Conservation (phyloP, 1,140 invertebrate genomes). For the Drosophila punjabiensis region DNA sequence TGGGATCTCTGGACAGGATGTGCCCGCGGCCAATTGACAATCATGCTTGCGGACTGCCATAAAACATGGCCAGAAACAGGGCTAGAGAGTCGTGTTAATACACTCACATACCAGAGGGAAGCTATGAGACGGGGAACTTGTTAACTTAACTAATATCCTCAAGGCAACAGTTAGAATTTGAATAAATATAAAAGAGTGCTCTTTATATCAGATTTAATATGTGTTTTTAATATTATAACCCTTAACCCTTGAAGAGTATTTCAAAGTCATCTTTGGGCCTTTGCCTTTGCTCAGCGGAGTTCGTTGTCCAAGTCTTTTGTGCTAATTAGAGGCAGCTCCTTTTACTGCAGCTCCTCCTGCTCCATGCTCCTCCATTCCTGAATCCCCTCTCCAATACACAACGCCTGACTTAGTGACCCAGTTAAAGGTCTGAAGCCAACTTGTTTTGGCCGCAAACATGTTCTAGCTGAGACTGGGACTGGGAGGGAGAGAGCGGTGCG, state of each 20-base stretch:
- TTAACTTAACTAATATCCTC: not conserved
- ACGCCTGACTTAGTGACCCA: conserved; percentile 74
- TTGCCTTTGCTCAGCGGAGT: not conserved
- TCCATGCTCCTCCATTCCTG: not conserved
- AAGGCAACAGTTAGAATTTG: not conserved
- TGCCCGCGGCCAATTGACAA: conserved; percentile 70
- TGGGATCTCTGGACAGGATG: conserved; percentile 62
- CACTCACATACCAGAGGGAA: not conserved
- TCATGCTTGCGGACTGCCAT: conserved; percentile 49
- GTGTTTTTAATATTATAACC: not conserved
- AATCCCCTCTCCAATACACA: not conserved
- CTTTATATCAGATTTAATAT: not conserved
- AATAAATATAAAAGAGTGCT: not conserved
- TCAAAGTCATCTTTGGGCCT: not conserved
- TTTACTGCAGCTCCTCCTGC: not conserved
- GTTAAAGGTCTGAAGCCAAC: conserved; percentile 75
- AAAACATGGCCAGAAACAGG: conserved; percentile 16
- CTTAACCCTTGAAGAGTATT: conserved; percentile 7
- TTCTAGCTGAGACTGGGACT: conserved; percentile 50
- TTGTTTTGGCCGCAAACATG: conserved; percentile 72
- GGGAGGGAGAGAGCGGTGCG: not conserved
- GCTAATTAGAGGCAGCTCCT: conserved; percentile 47
- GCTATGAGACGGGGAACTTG: not conserved
- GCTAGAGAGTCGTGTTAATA: conserved; percentile 13
- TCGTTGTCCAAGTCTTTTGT: conserved; percentile 69